A percentile compares a stretch with the other conserved stretches of the same genome.
Conservation (phyloP, 2,797 vertebrate species). For the Muraenolepis orangiensis region DNA sequence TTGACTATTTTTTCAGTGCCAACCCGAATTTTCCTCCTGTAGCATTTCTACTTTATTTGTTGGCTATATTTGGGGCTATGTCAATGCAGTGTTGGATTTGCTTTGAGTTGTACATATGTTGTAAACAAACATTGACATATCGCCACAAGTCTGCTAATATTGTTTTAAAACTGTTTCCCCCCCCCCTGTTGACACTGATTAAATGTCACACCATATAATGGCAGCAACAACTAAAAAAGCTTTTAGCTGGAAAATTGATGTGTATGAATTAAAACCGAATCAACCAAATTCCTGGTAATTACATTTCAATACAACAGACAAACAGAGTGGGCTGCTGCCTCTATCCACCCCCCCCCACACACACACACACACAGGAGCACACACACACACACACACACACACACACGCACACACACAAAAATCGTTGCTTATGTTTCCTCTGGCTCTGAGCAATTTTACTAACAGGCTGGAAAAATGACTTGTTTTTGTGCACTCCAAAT, state of each 20-base stretch:
- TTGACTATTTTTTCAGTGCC: not conserved
- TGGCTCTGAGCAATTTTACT: not conserved
- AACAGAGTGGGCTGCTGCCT: not conserved
- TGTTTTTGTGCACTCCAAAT: not conserved
- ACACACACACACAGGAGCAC: no score
- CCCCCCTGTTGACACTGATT: conserved; percentile 2
- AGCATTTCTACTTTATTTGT: not conserved
- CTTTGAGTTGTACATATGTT: not conserved
- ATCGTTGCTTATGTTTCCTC: not conserved
- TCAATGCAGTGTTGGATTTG: not conserved
- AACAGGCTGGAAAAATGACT: not conserved
- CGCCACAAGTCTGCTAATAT: not conserved
- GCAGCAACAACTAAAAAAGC: conserved; percentile 7
- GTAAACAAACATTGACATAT: not conserved
- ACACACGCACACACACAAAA: no score
- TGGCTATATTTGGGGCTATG: not conserved
- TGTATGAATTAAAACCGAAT: conserved; percentile 50
- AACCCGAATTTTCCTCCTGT: not conserved
- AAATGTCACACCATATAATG: not conserved
- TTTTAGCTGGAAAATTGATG: conserved; percentile 65
- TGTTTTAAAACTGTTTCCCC: not conserved
- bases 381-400: no score
- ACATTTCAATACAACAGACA: conserved; percentile 34
- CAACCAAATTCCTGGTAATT: conserved; percentile 47
- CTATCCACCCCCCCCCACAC: not conserved